Evolutionary conservation across 2,888 invertebrate genomes (phyloP).

Genomic region (Zygothrica quintamaculata): DNA sequence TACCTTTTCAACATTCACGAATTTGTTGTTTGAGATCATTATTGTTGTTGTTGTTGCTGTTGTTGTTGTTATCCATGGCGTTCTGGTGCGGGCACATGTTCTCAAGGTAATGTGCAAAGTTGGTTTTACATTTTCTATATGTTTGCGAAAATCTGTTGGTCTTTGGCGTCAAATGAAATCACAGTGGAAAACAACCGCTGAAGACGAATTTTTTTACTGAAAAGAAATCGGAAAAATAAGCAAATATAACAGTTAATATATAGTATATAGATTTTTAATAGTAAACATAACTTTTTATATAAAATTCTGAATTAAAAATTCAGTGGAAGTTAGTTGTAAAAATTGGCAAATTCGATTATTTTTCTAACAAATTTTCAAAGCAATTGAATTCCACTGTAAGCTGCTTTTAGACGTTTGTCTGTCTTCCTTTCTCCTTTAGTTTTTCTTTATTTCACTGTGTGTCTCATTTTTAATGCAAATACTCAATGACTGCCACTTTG

Average conservation of each 20-base stretch:
- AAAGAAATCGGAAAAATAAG: no score
- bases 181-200: constrained; percentile 28
- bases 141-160: constrained; percentile 52
- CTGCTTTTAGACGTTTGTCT: constrained; percentile 67
- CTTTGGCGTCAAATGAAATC: constrained; percentile 5
- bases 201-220: no score
- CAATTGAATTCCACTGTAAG: constrained; percentile 60
- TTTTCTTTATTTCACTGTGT: no score
- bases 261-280: no score
- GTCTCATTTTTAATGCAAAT: constrained; percentile 78
- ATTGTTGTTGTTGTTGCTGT: constrained; percentile 16
- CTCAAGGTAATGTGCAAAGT: constrained; percentile 70
- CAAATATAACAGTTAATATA: no score
- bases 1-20: constrained; percentile 45
- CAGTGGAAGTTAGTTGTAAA: constrained; percentile 6
- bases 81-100: constrained; percentile 53
- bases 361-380: constrained; percentile 14
- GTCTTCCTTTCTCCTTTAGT: no score
- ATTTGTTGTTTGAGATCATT: constrained; percentile 26
- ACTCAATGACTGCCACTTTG: constrained; percentile 63
- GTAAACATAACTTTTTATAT: no score
- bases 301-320: no score
- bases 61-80: constrained; percentile 25
- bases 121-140: constrained; percentile 77
- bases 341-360: constrained; percentile 22